Evolutionary conservation across 2,888 invertebrate species (phyloP).

Genomic region (Tethea ocularis): DNA sequence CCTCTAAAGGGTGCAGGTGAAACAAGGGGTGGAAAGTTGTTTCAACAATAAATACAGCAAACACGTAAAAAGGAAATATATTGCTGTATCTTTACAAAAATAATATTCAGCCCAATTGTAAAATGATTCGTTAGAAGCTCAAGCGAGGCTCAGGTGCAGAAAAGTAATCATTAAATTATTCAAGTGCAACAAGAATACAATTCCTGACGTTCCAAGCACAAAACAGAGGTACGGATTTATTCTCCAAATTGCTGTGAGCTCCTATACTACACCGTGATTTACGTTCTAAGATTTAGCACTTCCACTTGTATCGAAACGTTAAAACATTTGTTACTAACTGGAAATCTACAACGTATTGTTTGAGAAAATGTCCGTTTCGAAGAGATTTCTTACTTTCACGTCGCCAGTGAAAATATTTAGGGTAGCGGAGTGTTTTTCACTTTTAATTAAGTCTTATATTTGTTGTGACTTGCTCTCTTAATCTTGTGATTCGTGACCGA

Average conservation of each 20-base stretch:
- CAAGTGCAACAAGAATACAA: constrained; percentile 45
- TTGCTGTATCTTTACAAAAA: constrained; percentile 2
- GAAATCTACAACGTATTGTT: constrained; percentile 52
- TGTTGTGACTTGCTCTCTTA: constrained; percentile 47
- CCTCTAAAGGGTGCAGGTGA: no score
- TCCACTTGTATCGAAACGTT: constrained; percentile 72
- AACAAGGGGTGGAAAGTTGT: no score
- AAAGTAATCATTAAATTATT: constrained; percentile 52
- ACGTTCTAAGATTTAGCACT: constrained; percentile 68
- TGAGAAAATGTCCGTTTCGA: constrained; percentile 39
- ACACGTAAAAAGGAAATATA: background rate
- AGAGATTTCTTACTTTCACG: constrained; percentile 46
- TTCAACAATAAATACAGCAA: no score
- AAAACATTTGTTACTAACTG: constrained; percentile 68
- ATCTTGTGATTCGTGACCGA: constrained; percentile 57
- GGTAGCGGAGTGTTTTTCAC: constrained; percentile 42
- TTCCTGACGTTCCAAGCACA: constrained; percentile 53
- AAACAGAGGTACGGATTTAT: constrained; percentile 58
- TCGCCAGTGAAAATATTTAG: constrained; percentile 41
- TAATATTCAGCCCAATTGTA: background rate
- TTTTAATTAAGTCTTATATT: constrained; percentile 67
- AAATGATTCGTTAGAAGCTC: background rate
- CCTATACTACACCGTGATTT: constrained; percentile 59
- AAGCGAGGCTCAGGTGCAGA: constrained; percentile 32
- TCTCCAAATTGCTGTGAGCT: constrained; percentile 53